Evolutionary conservation across 2,888 invertebrate species (phyloP).

Genomic region (Esperia sulphurella): DNA sequence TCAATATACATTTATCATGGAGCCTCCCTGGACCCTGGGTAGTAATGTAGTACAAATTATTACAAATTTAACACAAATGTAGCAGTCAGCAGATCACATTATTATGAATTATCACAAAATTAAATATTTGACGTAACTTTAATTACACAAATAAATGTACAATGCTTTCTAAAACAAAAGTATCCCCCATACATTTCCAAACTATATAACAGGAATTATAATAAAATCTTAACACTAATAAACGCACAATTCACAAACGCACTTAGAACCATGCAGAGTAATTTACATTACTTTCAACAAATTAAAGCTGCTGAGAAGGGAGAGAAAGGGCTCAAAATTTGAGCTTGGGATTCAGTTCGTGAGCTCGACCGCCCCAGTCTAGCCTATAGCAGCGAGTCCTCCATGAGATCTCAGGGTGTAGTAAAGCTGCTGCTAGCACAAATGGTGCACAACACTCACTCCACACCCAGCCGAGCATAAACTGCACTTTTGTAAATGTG

Average conservation of each 20-base stretch:
- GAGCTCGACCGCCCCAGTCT: slow-evolving; percentile 97
- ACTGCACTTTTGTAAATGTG: slow-evolving; percentile 96
- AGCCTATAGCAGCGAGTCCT: slow-evolving; percentile 93
- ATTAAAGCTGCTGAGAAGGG: slow-evolving; percentile 62
- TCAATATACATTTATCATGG: no score
- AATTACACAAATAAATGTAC: slow-evolving; percentile 35
- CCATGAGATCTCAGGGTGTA: slow-evolving; percentile 95
- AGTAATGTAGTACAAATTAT: no score
- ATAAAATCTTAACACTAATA: slow-evolving; percentile 58
- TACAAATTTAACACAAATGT: not conserved
- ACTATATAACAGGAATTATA: slow-evolving; percentile 50
- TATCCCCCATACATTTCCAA: slow-evolving; percentile 48
- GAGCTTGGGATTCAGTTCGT: slow-evolving; percentile 89
- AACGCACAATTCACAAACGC: slow-evolving; percentile 4
- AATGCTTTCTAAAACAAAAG: slow-evolving; percentile 69
- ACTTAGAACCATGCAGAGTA: slow-evolving; percentile 4
- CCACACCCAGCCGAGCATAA: slow-evolving; percentile 96
- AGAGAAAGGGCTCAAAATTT: slow-evolving; percentile 72
- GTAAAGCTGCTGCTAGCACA: slow-evolving; percentile 91
- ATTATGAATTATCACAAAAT: not conserved
- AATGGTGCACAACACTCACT: slow-evolving; percentile 95
- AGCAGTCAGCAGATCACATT: not conserved
- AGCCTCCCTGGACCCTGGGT: no score
- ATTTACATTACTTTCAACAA: slow-evolving; percentile 45
- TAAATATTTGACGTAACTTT: not conserved